These are phyloP conservation scores for Sclerodermus sp. DNA, from an alignment of 2,888 invertebrate species.

Conservation along the genomic window DNA sequence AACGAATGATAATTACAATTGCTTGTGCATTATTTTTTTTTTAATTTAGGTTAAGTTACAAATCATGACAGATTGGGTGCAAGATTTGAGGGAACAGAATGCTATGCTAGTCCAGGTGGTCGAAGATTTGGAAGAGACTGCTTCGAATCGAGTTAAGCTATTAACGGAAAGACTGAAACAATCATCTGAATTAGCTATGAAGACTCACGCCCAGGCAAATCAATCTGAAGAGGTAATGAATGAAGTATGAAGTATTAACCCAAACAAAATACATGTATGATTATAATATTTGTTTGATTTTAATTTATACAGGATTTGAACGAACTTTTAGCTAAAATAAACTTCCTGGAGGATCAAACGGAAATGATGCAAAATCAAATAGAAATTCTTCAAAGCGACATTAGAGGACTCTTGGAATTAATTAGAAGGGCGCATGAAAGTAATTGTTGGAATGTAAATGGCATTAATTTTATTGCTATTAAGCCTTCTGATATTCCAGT, in stretches of 20 bases:
- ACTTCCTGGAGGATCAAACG: constrained; percentile 25
- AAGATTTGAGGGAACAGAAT: constrained; percentile 71
- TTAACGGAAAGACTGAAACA: constrained; percentile 62
- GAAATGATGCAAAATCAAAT: constrained; percentile 45
- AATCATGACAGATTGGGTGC: constrained; percentile 68
- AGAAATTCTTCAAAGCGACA: constrained; percentile 60
- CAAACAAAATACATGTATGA: constrained; percentile 2
- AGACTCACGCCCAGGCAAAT: constrained; percentile 40
- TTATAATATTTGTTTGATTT: constrained; percentile 2
- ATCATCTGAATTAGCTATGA: constrained; percentile 52
- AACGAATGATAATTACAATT: too few species aligned
- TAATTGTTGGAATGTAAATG: constrained; percentile 61
- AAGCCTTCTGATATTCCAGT: constrained; percentile 41
- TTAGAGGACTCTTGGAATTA: constrained; percentile 61
- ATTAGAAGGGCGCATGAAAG: constrained; percentile 60
- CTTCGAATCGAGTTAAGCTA: constrained; percentile 62
- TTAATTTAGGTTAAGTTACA: constrained; percentile 65
- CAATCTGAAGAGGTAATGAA: constrained; percentile 43
- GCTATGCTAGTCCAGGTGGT: constrained; percentile 68
- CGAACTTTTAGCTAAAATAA: constrained; percentile 38
- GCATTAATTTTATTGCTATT: constrained; percentile 62
- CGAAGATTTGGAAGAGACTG: constrained; percentile 69
- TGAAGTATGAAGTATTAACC: too few species aligned
- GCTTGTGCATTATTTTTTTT: constrained; percentile 1
- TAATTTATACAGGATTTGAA: constrained; percentile 35